Base-by-base conservation (phyloP, 2,888 invertebrate species). In the Osedax fenrisi region DNA sequence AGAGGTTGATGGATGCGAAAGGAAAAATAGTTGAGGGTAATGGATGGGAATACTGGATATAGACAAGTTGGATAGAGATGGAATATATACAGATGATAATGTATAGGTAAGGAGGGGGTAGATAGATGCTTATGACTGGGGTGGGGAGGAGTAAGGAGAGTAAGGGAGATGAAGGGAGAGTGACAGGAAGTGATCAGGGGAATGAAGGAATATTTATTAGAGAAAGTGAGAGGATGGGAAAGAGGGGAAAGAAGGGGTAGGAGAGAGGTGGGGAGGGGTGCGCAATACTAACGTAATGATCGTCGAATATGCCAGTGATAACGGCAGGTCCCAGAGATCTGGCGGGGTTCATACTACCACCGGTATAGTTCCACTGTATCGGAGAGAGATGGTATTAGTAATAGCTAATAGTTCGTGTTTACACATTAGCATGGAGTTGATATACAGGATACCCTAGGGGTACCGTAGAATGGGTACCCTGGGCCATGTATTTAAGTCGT, bases 291-390 rank as follows among this genome's bases (percentile, higher is more conserved):
- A 41, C 41, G 41, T 41, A 76, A 25, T 76, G 76, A 23, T 73
- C 27, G 10, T 59, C 64, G 73, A 75, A 76, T 2, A 73, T 41
- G 3, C 70, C 70, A 27, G 27, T 69, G 21, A 74, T 75, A 21
- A 76, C 69, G n/a, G 76, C 76, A 1, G 76, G 76, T 17, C 75
- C 76, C n/a, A 76, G 61, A 10, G 75, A 64, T 24, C 76, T n/a
- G 1, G 76, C 76, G n/a, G 76, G 76, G 27, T 76, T 76, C 75
- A 76, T 76, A 67, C 76, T 76, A 17, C 27, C 76, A 13, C 76
- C 76, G 3, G 75, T 76, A 22, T 73, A 66, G 17, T 23, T 24
- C 64, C 73, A 64, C 73, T 73, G 66, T 26, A 69, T 41, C 41
- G 41, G 5, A 5, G 5, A 17, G 41, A 10, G 41, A 17, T 41